Evolutionary conservation across 2,888 invertebrate genomes (phyloP).

Genomic region (Watsonalla binaria): DNA sequence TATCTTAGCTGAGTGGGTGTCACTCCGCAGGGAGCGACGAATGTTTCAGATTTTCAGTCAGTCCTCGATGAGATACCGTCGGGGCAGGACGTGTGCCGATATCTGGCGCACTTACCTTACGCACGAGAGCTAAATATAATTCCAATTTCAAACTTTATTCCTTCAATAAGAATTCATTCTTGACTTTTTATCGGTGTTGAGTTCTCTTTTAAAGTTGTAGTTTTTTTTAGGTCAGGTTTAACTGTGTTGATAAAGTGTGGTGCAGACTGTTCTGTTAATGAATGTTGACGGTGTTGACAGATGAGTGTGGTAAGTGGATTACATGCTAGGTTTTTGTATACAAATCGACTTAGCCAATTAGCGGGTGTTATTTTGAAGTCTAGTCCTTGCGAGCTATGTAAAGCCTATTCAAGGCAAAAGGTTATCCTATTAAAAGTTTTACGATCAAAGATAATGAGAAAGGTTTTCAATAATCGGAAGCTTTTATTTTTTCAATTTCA

Average conservation of each 20-base stretch:
- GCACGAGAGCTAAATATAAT: constrained; percentile 21
- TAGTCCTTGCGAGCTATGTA: neutral
- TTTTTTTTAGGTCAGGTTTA: constrained; percentile 21
- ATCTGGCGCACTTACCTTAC: constrained; percentile 15
- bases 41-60: constrained; percentile 50
- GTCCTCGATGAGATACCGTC: constrained; percentile 46
- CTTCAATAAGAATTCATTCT: neutral
- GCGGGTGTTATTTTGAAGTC: neutral
- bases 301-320: constrained; percentile 50
- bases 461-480: too few species aligned
- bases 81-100: constrained; percentile 36
- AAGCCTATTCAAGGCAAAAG: neutral
- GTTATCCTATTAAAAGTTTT: too few species aligned
- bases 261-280: constrained; percentile 28
- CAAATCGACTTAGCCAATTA: neutral
- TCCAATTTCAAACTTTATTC: constrained; percentile 5
- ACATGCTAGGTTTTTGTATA: constrained; percentile 1
- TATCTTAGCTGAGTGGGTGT: constrained; percentile 42
- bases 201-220: constrained; percentile 12
- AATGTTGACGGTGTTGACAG: constrained; percentile 48
- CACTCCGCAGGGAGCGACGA: constrained; percentile 36
- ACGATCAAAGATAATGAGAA: too few species aligned
- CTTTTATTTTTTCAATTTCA: too few species aligned
- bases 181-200: neutral
- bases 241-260: constrained; percentile 37